Evolutionary conservation across 2,113 vertebrate species (phyloP).

Genomic region (Tricholaema leucomelas): DNA sequence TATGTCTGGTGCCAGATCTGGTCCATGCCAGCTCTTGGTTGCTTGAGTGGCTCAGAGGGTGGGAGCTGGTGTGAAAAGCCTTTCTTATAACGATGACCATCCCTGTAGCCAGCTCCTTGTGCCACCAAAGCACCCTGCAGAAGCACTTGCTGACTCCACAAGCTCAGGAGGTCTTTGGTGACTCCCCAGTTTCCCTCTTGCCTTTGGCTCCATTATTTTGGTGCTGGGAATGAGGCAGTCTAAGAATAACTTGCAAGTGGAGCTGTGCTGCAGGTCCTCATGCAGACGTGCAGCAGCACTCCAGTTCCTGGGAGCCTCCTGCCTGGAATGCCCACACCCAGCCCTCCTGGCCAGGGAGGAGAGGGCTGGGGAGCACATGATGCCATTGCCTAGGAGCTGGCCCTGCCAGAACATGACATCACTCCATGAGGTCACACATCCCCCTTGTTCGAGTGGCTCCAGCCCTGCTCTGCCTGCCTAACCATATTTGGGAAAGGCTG

Average conservation of each 20-base stretch:
- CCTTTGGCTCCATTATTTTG: neutral
- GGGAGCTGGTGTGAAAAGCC: neutral
- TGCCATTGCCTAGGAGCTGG: neutral
- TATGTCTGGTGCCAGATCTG: accelerated
- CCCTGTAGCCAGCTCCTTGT: neutral
- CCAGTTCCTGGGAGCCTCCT: neutral
- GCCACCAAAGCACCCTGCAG: neutral
- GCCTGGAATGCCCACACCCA: neutral
- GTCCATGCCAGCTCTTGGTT: neutral
- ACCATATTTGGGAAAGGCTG: conserved; percentile 60
- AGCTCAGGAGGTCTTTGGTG: neutral
- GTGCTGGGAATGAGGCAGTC: neutral
- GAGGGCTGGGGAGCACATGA: neutral
- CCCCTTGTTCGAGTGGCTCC: neutral
- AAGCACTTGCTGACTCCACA: neutral
- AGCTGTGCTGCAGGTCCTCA: neutral
- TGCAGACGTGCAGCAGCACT: neutral
- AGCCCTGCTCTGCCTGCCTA: neutral
- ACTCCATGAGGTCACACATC: neutral
- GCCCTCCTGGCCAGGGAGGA: neutral
- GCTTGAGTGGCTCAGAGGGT: accelerated
- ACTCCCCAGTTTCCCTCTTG: neutral
- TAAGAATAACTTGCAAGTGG: neutral
- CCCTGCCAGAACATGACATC: neutral
- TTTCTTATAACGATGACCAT: accelerated